Evolutionary conservation across 2,888 invertebrate genomes (phyloP), one percentile per base, ranked within the genome.

Genomic region (Chymomyza caudatula): DNA sequence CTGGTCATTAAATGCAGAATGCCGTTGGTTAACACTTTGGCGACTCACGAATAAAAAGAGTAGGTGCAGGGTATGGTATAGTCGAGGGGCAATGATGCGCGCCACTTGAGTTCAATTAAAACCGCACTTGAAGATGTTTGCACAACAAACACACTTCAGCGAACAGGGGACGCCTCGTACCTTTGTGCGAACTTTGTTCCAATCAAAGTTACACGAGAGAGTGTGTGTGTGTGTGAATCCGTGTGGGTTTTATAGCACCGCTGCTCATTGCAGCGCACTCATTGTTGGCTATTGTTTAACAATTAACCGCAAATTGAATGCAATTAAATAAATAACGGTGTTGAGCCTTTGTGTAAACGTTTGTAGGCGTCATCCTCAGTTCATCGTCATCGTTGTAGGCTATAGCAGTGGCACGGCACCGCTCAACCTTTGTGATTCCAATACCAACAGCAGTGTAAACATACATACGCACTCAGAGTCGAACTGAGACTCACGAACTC

Each of bases 301-400:
- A 86, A 87, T 84, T 86, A 87, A 86, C 84, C 84, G 79, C 84
- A 86, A 84, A 84, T 85, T 86, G 84, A 77, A 87, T 85, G 85
- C 87, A 84, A 84, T 84, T 86, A 84, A 84, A 84, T 87, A 86
- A 87, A 84, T 87, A 82, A 83, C 87, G 77, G 87, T 75, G 87
- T 87, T 83, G 84, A 79, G 86, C 78, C 86, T 80, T 83, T 87
- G 69, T 73, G 87, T 77, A 85, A 87, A 83, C 70, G 73, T 69
- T 80, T 64, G 81, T 87, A 80, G 78, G 76, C 79, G 73, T 66
- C 73, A 63, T 37, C 53, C 76, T 65, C 66, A 72, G 51, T 37
- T 53, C 13, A 22, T 55, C 59, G 69, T 65, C 52, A 57, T 44
- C 64, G 58, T 54, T 58, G 60, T 60, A 47, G 47, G 47, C 51